Evolutionary conservation across 2,797 vertebrate genomes (phyloP), one percentile per base, ranked within the genome.

Genomic region (Gymnopithys bicolor): DNA sequence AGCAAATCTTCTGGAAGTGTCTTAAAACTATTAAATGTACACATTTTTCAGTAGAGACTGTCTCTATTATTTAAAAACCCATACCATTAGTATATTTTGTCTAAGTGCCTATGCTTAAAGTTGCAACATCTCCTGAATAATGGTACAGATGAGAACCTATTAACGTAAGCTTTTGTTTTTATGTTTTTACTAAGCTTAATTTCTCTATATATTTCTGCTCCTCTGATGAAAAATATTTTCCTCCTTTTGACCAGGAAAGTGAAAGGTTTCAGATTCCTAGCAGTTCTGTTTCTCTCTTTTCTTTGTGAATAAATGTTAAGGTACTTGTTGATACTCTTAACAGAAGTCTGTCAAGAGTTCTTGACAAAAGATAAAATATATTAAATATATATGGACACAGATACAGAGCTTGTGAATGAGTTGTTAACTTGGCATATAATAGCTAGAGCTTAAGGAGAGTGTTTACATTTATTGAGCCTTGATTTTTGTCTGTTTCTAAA

Each of bases 251-350:
- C 27, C 45, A 68, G 32, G 27, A 37, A 71, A 71, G 24, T 52
- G n/a, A 70, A 86, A 68, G 39, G 9, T 74, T 89, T 49, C 11
- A 30, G 21, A 49, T 70, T 58, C 52, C 14, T 62, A 7, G 6
- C 41, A 67, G 45, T 52, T 76, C 2, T 69, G 7, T 60, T 84
- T 79, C 32, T 52, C 22, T 52, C 37, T 64, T 67, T 73, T 68
- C 5, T 2, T 70, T 48, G 28, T 76, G 24, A 75, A 27, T 0
- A 0, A 52, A 3, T 49, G 25, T 39, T 53, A 55, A 64, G 1
- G 0, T 76, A 41, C 9, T 58, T 75, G 18, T 67, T 55, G 68
- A 39, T 45, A 76, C 32, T 33, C 15, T 27, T 58, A 76, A 37
- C 19, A 76, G 30, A 77, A 86, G 18, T 56, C 18, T 13, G 24